Evolutionary conservation across 2,797 vertebrate species (phyloP), one percentile per base, ranked within the genome.

Genomic region (Avahi laniger): DNA sequence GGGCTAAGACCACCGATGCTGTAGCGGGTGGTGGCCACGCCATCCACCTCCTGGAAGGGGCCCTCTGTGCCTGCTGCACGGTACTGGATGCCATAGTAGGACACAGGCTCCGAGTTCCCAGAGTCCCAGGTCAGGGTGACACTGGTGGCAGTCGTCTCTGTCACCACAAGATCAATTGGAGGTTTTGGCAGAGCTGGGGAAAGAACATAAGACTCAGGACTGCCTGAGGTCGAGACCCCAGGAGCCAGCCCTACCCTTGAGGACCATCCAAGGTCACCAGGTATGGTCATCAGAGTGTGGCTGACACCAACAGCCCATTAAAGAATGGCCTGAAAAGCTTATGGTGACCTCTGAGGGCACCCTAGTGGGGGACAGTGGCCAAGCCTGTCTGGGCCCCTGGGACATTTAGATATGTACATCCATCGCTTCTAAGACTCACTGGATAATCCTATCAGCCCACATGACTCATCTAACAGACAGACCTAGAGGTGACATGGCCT

Each of bases 111-210:
- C 0, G 99, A 98, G 98, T 99, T 99, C 41, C 99, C 99, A 0
- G 99, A 99, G 98, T 99, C 99, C 99, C 99, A 99, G n/a, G 99
- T 99, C 93, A 99, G 98, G 91, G 99, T 99, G 97, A 99, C 99
- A 8, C 99, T 99, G 95, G 99, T 99, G 61, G 99, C 99, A 1
- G 99, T 99, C 6, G 99, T 99, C 98, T 99, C 99, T 28, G 99
- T 99, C 97, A 99, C 99, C 76, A 98, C 98, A 89, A 99, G 99
- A 97, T 99, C 99, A 57, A 98, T 98, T 5, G 99, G 99, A 85
- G 99, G 99, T 94, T 99, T 99, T 43, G 99, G 99, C 95, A 99
- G 98, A 69, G 99, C 99, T 99, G 98, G 91, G 96, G 89, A 97
- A 92, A 98, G 93, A 98, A 93, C 83, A 88, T 94, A 54, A 89